Evolutionary conservation across 53 echinoderm and acorn worm species (phyloP), one percentile per base, ranked within the genome.

Genomic region (Luidia sarsii): DNA sequence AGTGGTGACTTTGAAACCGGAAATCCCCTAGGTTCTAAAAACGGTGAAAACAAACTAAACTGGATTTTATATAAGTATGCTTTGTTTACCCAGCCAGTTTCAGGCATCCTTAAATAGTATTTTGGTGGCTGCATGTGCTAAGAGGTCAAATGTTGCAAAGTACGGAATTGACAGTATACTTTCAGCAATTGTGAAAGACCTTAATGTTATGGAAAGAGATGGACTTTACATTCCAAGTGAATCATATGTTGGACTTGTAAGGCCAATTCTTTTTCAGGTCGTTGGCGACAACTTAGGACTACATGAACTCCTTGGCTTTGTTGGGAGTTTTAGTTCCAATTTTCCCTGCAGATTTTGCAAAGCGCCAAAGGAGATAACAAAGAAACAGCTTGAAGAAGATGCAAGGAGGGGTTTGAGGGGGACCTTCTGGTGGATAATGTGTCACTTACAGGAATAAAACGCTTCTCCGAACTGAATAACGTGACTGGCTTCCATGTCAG

Each of bases 11-110:
- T 50, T 71, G 81, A 87, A 64, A 45, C 65, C 14, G 87, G 64
- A n/a, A 87, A 87, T 70, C 87, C 87, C 22, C 46, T 81, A 3
- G 81, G 87, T 18, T 69, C 87, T 4, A 80, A 41, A 35, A 80
- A 64, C 29, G 87, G 87, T 31, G 46, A 23, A 32, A 59, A 80
- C 49, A 80, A 87, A 48, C 30, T 87, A n/a, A 23, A 39, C 50
- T 70, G 80, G 48, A 2, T 84, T 84, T 48, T 84, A 84, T 24
- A 23, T 33, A 30, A 72, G 64, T 31, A 2, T 71, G 4, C 57
- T 77, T 8, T 79, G 67, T 48, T 31, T 86, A 7, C 86, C 79
- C 1, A 9, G 34, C 3, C 32, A 68, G n/a, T 80, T 16, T 24
- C 80, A 80, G 35, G 59, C 80, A 33, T 11, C 14, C 0, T 46